These are phyloP conservation scores for Phacellophora camtschatica DNA, from an alignment of 30 jellyfish, hydroid and myxozoan species.

Conservation along the genomic window DNA sequence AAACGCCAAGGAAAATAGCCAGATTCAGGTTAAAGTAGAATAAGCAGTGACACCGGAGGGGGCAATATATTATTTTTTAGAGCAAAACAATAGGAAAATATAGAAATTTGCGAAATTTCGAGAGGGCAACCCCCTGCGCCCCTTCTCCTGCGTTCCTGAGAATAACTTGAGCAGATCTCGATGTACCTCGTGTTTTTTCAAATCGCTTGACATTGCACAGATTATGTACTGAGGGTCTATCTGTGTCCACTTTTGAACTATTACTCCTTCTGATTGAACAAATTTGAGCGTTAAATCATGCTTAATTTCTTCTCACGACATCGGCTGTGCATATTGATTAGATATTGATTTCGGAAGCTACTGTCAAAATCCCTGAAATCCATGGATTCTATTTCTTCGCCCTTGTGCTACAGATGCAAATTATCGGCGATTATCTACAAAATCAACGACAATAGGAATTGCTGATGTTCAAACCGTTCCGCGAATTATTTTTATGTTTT, in stretches of 20 bases:
- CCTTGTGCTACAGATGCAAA: conserved; percentile 38
- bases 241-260: not conserved
- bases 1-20: too few species aligned
- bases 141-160: too few species aligned
- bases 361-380: conserved; percentile 26
- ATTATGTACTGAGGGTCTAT: not conserved
- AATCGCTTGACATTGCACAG: not conserved
- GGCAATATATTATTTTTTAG: too few species aligned
- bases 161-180: too few species aligned
- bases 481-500: conserved; percentile 16
- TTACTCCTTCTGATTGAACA: not conserved
- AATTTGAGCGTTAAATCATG: conserved; percentile 1
- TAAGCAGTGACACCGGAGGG: too few species aligned
- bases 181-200: not conserved
- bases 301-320: conserved; percentile 37
- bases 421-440: conserved; percentile 22
- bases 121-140: too few species aligned
- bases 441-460: conserved; percentile 17
- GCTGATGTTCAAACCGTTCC: conserved; percentile 17
- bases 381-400: not conserved
- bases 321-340: conserved; percentile 4
- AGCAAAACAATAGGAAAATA: too few species aligned
- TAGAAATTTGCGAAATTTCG: too few species aligned
- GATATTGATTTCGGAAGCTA: conserved; percentile 27
- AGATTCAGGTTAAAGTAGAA: too few species aligned